Conservation (phyloP, 1,140 invertebrate genomes). For the Pseudomyrmex flavicornis region DNA sequence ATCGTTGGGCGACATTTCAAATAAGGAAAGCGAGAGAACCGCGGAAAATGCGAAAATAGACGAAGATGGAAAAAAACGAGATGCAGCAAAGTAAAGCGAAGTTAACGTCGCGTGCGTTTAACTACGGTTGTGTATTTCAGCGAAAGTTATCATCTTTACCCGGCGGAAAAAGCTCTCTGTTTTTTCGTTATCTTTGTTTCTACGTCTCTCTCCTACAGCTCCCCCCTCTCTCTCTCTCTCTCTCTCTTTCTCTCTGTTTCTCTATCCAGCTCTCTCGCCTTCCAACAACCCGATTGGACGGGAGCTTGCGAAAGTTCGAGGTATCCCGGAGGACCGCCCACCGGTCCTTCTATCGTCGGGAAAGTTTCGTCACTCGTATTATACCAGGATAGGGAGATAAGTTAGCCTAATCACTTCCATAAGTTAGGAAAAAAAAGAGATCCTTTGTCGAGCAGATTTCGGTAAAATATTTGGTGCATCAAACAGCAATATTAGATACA, state of each 20-base stretch:
- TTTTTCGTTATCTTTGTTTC: background rate
- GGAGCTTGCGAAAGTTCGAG: constrained; percentile 82
- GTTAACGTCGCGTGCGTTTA: constrained; percentile 22
- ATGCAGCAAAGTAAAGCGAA: constrained; percentile 14
- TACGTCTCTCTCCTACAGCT: background rate
- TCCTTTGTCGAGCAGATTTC: too few relatives aligned
- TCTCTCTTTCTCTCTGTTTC: constrained; percentile 48
- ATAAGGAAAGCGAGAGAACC: background rate
- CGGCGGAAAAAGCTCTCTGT: constrained; percentile 19
- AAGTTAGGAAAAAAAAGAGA: constrained; percentile 1
- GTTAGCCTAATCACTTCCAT: background rate
- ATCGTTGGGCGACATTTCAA: background rate
- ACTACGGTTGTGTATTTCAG: constrained; percentile 67
- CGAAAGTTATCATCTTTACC: constrained; percentile 75
- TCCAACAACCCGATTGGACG: constrained; percentile 78
- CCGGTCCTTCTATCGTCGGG: constrained; percentile 73
- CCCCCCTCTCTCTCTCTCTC: too few relatives aligned
- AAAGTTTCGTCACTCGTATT: constrained; percentile 80
- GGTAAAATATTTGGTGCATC: too few relatives aligned
- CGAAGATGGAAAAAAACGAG: background rate
- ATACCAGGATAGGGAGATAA: constrained; percentile 31
- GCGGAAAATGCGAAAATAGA: background rate
- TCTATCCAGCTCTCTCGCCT: constrained; percentile 54
- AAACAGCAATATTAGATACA: too few relatives aligned
- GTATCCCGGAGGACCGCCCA: constrained; percentile 80